Base-by-base conservation (phyloP, 35 echinoderm and acorn worm genomes). In the Diadema setosum region DNA sequence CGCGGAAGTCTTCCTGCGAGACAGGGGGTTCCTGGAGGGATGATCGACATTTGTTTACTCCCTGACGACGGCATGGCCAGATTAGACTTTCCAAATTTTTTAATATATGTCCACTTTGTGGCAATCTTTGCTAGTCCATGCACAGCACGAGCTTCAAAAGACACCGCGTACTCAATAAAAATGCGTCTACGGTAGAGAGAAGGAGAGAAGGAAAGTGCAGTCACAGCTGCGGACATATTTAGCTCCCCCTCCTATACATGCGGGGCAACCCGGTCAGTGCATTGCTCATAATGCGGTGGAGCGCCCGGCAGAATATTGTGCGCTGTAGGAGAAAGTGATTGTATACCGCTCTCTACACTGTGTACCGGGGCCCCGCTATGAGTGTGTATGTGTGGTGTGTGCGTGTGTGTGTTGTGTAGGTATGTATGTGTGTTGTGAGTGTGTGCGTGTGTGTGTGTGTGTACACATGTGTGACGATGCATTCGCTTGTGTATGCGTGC, bases 41-140 rank as follows among this genome's bases (percentile, higher is more conserved):
- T 78, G 73, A 78, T 78, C 35, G 36, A 26, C 73, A 44, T 78
- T 78, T 78, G 73, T 78, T 78, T 78, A 78, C 73, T 44, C n/a
- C 25, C 73, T 41, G 73, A 78, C 73, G 20, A 44, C 24, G 63
- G 24, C 37, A 67, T 67, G 11, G 34, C 40, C 27, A 24, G 73
- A 78, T 78, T 78, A 78, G 73, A 78, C 37, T 78, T 78, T 78
- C 37, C 40, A 36, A 78, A 43, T 78, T 78, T 52, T 78, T 78
- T 78, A 78, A 78, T 78, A 78, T 78, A 39, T 78, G 73, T 78
- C 73, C 73, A 78, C 73, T 78, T 78, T 78, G 40, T 78, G 73
- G 9, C 73, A 78, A 78, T 78, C 73, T 78, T 39, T 25, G 40
- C 35, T 21, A 78, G 73, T 44, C 35, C 40, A 78, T 20, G 40